Percentiles rank a stretch among this genome's conserved stretches.
Evolutionary conservation across 2,888 invertebrate genomes (phyloP).

Genomic region (Allolobophora icterica): DNA sequence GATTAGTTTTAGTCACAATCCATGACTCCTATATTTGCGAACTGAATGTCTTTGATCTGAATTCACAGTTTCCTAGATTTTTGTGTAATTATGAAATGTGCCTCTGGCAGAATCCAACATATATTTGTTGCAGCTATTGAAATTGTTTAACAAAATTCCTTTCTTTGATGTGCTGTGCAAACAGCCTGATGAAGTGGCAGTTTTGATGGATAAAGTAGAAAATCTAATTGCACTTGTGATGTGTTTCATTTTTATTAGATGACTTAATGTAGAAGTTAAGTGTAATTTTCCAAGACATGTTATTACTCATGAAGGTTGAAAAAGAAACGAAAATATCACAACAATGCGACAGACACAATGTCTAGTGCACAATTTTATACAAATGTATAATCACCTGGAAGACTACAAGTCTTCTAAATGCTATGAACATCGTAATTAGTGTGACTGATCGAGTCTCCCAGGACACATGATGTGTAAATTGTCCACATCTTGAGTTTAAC

Average conservation of each 20-base stretch:
- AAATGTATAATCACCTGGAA: neutral
- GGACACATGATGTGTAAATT: neutral
- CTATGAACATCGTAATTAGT: neutral
- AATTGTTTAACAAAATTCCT: neutral
- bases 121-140: neutral
- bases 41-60: neutral
- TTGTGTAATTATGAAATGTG: conserved; percentile 3
- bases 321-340: neutral
- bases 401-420: neutral
- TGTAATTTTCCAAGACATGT: neutral
- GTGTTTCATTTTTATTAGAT: conserved; percentile 9
- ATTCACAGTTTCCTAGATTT: conserved; percentile 1
- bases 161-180: conserved; percentile 6
- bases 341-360: neutral
- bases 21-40: neutral
- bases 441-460: neutral
- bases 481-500: too few species aligned
- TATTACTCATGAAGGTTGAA: neutral
- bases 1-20: neutral
- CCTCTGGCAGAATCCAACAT: neutral
- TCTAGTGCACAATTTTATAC: neutral
- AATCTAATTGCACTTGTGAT: neutral
- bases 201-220: conserved; percentile 1
- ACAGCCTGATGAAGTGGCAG: conserved; percentile 11
- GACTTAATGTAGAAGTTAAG: neutral